A percentile compares a stretch with the other conserved stretches of the same genome.
Evolutionary conservation across 2,797 vertebrate genomes (phyloP).

Genomic region (Sebastes itinus): DNA sequence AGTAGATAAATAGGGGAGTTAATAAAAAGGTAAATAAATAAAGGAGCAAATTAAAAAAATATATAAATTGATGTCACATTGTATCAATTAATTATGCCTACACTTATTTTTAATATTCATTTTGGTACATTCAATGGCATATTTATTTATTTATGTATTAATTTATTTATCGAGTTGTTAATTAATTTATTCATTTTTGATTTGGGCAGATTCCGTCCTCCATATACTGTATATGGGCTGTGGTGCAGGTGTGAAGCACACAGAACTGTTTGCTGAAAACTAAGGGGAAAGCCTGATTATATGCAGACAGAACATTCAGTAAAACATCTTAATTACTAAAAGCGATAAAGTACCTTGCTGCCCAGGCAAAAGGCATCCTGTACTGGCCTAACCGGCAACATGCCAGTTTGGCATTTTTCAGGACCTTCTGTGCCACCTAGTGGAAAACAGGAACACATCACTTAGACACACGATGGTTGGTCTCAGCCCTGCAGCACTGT

Average conservation of each 20-base stretch:
- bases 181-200: too few relatives aligned
- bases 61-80: too few relatives aligned
- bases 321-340: background rate
- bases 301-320: background rate
- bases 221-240: background rate
- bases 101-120: too few relatives aligned
- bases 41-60: too few relatives aligned
- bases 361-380: conserved; percentile 98
- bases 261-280: background rate
- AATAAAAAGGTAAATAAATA: too few relatives aligned
- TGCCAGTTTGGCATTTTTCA: conserved; percentile 97
- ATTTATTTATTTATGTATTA: too few relatives aligned
- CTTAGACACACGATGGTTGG: background rate
- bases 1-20: too few relatives aligned
- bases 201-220: too few relatives aligned
- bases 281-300: background rate
- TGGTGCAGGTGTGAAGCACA: background rate
- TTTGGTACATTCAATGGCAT: too few relatives aligned
- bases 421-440: conserved; percentile 96
- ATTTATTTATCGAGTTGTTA: too few relatives aligned
- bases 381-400: conserved; percentile 94
- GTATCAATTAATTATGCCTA: too few relatives aligned
- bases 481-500: background rate
- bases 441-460: conserved; percentile 37
- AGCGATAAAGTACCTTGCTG: conserved; percentile 87